A percentile compares a stretch with the other conserved stretches of the same genome.
These are phyloP conservation scores for Rhineura floridana DNA, from an alignment of 2,113 vertebrate species.

Conservation along the genomic window DNA sequence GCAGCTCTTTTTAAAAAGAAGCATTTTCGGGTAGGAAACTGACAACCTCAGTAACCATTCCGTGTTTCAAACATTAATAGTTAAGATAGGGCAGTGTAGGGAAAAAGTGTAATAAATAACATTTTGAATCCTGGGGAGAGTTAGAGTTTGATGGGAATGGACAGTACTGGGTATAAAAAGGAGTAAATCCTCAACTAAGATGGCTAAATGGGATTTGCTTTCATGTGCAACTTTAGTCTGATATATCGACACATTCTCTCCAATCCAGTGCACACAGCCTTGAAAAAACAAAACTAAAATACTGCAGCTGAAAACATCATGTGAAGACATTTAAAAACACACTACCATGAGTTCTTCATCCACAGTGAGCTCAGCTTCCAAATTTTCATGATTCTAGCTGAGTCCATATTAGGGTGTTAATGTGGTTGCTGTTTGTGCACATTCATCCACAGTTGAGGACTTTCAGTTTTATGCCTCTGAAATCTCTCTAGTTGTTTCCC, in stretches of 20 bases:
- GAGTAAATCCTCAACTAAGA: background rate
- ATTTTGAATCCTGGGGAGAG: background rate
- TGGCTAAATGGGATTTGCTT: background rate
- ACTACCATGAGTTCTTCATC: too few species aligned
- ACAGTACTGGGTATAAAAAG: background rate
- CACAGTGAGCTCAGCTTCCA: background rate
- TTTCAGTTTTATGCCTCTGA: too few species aligned
- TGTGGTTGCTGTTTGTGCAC: too few species aligned
- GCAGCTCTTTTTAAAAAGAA: background rate
- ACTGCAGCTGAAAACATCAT: background rate
- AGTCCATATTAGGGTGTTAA: too few species aligned
- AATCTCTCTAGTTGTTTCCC: too few species aligned
- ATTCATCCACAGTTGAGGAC: too few species aligned
- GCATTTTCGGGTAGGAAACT: background rate
- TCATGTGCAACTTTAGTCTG: background rate
- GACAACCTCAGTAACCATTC: background rate
- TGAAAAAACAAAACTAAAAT: background rate
- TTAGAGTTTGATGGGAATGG: background rate
- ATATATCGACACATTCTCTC: background rate
- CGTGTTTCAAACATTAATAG: background rate
- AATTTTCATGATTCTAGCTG: background rate
- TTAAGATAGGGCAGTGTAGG: background rate
- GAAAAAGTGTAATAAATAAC: background rate
- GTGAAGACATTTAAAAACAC: background rate
- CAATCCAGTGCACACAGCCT: background rate